Percentiles rank a stretch among this genome's conserved stretches.
These are phyloP conservation scores for Anthrax anthrax DNA, from an alignment of 2,888 invertebrate species.

Conservation along the genomic window DNA sequence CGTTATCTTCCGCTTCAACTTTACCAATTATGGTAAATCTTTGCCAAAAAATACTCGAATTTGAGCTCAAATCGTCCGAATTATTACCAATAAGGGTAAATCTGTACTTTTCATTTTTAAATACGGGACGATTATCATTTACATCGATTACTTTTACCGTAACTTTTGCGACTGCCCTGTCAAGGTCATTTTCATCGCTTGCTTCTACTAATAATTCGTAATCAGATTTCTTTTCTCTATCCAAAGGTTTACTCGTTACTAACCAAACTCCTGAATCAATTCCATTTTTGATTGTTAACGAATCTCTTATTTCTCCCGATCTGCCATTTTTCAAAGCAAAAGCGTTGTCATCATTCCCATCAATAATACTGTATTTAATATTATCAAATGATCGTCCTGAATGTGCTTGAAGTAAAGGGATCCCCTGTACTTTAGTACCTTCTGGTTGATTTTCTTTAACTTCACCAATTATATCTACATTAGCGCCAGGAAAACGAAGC, in stretches of 20 bases:
- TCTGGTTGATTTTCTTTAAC: constrained; percentile 62
- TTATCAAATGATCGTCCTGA: constrained; percentile 32
- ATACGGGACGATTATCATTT: constrained; percentile 84
- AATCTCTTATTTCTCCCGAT: constrained; percentile 18
- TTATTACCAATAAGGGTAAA: constrained; percentile 57
- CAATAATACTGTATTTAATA: constrained; percentile 65
- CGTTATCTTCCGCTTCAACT: constrained; percentile 76
- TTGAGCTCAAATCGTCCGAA: constrained; percentile 40
- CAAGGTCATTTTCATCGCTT: constrained; percentile 62
- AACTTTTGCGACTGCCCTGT: constrained; percentile 67
- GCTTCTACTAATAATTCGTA: constrained; percentile 70
- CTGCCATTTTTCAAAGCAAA: constrained; percentile 56
- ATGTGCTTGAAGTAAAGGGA: constrained; percentile 58
- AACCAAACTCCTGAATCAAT: constrained; percentile 54
- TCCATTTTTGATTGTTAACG: constrained; percentile 26
- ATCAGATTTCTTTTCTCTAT: constrained; percentile 56
- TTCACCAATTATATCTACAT: constrained; percentile 49
- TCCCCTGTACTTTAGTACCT: constrained; percentile 54
- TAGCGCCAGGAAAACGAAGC: constrained; percentile 57
- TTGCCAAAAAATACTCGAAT: constrained; percentile 51
- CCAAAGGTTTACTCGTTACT: constrained; percentile 60
- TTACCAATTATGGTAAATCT: constrained; percentile 72
- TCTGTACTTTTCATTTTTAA: constrained; percentile 61
- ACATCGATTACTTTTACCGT: constrained; percentile 65
- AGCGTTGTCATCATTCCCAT: constrained; percentile 57